These are phyloP conservation scores for Corythornis vintsioides DNA, from an alignment of 2,113 vertebrate species.

Conservation along the genomic window DNA sequence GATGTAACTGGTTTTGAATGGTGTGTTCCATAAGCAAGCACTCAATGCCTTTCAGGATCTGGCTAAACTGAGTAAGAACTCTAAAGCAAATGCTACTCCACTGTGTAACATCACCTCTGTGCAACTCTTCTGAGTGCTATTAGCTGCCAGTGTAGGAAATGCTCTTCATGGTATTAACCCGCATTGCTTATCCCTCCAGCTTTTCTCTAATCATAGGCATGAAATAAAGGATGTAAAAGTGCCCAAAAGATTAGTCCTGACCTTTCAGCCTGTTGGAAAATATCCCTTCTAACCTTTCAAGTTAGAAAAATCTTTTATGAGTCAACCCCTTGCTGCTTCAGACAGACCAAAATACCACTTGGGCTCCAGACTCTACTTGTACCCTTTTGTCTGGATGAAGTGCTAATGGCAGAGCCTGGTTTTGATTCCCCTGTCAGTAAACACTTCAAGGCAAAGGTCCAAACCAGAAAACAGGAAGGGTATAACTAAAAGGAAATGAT, in stretches of 20 bases:
- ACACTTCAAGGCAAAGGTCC: background rate
- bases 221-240: background rate
- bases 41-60: background rate
- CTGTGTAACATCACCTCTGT: background rate
- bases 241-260: background rate
- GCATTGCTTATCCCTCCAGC: background rate
- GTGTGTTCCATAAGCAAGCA: background rate
- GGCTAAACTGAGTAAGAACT: background rate
- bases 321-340: background rate
- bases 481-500: background rate
- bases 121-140: background rate
- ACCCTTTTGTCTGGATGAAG: background rate
- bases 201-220: background rate
- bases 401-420: background rate
- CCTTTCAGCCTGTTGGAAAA: background rate
- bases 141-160: background rate
- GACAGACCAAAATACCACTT: background rate
- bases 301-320: background rate
- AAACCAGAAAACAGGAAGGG: background rate
- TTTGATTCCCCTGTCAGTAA: background rate
- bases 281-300: background rate
- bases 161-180: background rate
- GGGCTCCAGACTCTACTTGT: background rate
- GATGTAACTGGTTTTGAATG: background rate
- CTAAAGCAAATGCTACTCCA: background rate